phyloP scores from a whole-genome alignment of 2,888 invertebrate genomes.

The Lasioglossum figueresi region DNA sequence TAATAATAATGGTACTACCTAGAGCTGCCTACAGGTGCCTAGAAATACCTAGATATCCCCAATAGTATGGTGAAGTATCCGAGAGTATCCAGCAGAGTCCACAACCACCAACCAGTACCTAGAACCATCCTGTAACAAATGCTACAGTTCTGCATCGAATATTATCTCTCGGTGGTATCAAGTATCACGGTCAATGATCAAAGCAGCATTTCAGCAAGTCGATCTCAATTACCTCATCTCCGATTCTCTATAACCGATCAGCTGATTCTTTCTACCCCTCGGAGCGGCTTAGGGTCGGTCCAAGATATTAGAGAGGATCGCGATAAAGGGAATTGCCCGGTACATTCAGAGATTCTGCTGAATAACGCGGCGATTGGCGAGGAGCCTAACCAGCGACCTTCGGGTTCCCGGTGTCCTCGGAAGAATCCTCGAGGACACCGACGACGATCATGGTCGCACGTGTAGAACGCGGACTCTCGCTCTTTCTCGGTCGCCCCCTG shows the following conservation, averaged over 20 bases:
- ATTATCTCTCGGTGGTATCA: neutral
- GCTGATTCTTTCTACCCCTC: neutral
- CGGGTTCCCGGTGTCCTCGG: neutral
- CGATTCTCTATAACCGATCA: neutral
- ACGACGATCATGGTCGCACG: conserved; percentile 31
- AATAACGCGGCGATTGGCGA: conserved; percentile 8
- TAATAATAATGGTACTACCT: too few species aligned
- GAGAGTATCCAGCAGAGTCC: neutral
- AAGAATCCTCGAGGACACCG: conserved; percentile 7
- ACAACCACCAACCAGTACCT: neutral
- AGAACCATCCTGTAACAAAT: neutral
- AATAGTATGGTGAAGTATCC: neutral
- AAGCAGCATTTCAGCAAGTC: neutral
- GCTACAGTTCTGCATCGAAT: neutral
- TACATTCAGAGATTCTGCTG: conserved; percentile 8
- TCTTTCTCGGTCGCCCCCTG: conserved; percentile 3
- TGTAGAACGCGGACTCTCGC: conserved; percentile 16
- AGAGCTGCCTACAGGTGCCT: too few species aligned
- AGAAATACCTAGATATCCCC: too few species aligned
- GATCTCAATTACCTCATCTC: neutral
- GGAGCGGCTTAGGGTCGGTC: neutral
- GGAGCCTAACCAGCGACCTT: neutral
- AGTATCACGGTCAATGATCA: neutral
- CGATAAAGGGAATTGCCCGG: neutral
- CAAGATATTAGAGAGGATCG: neutral